Conservation (phyloP, 2,113 vertebrate species). For the Rhombomys opimus region DNA sequence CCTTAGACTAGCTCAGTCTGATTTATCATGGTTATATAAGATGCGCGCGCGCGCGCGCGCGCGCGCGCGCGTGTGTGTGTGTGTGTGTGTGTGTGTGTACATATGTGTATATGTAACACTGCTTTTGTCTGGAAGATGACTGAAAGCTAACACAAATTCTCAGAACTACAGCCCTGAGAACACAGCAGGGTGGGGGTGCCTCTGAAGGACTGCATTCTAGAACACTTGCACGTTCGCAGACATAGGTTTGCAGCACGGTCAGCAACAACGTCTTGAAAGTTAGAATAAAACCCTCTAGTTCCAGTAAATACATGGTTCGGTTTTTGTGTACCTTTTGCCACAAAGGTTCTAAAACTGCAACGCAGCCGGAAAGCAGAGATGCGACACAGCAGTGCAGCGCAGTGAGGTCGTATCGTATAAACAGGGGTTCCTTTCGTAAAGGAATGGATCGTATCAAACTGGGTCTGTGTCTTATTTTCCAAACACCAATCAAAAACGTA, state of each 20-base stretch:
- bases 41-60: neutral
- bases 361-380: neutral
- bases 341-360: neutral
- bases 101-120: neutral
- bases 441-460: neutral
- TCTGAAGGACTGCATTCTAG: neutral
- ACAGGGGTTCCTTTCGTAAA: neutral
- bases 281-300: neutral
- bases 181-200: neutral
- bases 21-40: neutral
- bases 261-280: neutral
- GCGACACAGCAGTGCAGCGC: neutral
- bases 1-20: neutral
- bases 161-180: neutral
- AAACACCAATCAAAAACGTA: conserved; percentile 22
- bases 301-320: neutral
- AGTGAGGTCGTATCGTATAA: neutral
- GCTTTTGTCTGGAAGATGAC: neutral
- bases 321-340: neutral
- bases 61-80: neutral
- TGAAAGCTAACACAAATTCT: neutral
- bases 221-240: neutral
- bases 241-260: neutral
- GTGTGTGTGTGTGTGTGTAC: too few relatives aligned
- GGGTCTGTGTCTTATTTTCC: neutral